Evolutionary conservation across 2,888 invertebrate species (phyloP).

Genomic region (Mycalesis mineus): DNA sequence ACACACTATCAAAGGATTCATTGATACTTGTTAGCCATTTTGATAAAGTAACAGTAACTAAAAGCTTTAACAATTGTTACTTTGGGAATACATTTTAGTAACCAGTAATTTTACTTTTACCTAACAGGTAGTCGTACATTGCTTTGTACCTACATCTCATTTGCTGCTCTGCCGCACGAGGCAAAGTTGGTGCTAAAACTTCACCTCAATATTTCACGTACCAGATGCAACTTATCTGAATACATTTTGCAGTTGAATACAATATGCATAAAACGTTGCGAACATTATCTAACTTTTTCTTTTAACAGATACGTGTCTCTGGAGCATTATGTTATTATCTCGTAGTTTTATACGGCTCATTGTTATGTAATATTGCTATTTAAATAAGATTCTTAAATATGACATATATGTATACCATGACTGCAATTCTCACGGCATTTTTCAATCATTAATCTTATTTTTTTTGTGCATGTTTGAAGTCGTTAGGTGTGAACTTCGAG

Average conservation of each 20-base stretch:
- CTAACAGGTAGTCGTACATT: too few relatives aligned
- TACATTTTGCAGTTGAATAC: constrained; percentile 8
- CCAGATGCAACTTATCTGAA: constrained; percentile 16
- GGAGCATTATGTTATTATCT: not conserved
- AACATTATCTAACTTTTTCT: constrained; percentile 14
- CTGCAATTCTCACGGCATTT: too few relatives aligned
- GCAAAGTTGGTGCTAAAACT: constrained; percentile 7
- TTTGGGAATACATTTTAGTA: too few relatives aligned
- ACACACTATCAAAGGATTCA: too few relatives aligned
- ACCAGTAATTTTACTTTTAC: too few relatives aligned
- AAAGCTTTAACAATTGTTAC: too few relatives aligned
- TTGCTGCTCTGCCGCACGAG: not conserved
- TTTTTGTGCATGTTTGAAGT: too few relatives aligned
- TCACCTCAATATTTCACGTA: constrained; percentile 16
- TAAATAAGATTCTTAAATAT: not conserved
- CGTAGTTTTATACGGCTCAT: not conserved
- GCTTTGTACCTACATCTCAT: not conserved
- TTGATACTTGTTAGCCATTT: too few relatives aligned
- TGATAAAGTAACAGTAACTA: too few relatives aligned
- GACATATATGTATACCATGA: too few relatives aligned
- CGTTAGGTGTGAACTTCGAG: too few relatives aligned
- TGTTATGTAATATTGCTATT: not conserved
- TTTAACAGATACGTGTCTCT: constrained; percentile 6
- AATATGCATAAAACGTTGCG: constrained; percentile 11
- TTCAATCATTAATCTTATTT: too few relatives aligned